Evolutionary conservation across 2,797 vertebrate genomes (phyloP), one percentile per base, ranked within the genome.

Genomic region (Hypotaenidia philippensis): DNA sequence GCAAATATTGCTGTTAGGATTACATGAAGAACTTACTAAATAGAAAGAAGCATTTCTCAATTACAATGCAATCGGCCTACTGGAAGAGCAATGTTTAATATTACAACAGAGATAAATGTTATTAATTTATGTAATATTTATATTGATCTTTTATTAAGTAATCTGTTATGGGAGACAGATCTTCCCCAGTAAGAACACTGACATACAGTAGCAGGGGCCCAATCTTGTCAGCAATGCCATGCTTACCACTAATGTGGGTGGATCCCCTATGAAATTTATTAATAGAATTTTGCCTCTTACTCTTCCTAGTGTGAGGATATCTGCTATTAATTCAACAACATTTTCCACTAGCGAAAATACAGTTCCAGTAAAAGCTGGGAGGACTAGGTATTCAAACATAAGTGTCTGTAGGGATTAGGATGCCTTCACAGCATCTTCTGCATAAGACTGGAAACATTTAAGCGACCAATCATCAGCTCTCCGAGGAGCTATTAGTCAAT

Each of bases 1-100:
- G 63, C 47, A 65, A 92, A 74, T 89, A 94, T 31, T 36, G 27
- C 60, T 74, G 44, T 84, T 32, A 92, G 23, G 21, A 84, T 95
- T 93, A 79, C 27, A 59, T 9, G 8, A 83, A 75, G 32, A 86
- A 60, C n/a, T 76, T 82, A 38, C 0, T 60, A 78, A 84, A 82
- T 61, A 68, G 45, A 80, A 90, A 87, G 49, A 81, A 76, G 53
- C 7, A 66, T 60, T 84, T 77, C 56, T 89, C 66, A 89, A 41
- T 41, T 79, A 81, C 21, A 90, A 65, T 44, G 76, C 19, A 59
- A 63, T 1, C 23, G 13, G 52, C 31, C 84, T 55, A 59, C 31
- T 82, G 25, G 16, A 93, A 82, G 11, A 69, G 2, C 7, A 60
- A 21, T 29, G 75, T 91, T 84, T 82, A 38, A 26, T 63, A 70